phyloP scores from a whole-genome alignment of 2,888 invertebrate species.

The Eupithecia insigniata region DNA sequence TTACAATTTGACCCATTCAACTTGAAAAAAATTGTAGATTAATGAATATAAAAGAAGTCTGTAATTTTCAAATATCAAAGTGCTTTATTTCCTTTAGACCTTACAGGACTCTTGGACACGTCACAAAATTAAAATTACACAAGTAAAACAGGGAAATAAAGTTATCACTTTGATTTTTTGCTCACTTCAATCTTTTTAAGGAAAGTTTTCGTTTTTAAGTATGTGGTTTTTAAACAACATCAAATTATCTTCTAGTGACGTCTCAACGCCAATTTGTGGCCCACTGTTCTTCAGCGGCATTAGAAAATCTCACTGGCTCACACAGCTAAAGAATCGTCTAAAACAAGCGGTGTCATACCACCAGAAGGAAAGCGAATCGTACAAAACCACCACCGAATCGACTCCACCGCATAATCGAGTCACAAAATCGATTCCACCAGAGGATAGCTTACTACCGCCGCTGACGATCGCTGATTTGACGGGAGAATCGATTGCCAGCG shows the following conservation, averaged over 20 bases:
- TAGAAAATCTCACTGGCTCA: slow-evolving; percentile 67
- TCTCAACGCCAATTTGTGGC: slow-evolving; percentile 62
- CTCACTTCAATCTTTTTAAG: no score
- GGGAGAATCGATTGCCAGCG: slow-evolving; percentile 40
- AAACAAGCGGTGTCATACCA: slow-evolving; percentile 67
- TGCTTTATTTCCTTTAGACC: no score
- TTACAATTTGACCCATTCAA: no score
- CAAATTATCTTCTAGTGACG: background rate
- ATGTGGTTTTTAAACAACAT: background rate
- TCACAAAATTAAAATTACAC: no score
- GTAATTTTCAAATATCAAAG: no score
- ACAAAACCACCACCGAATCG: slow-evolving; percentile 43
- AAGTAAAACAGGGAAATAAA: no score
- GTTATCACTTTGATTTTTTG: no score
- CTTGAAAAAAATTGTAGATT: no score
- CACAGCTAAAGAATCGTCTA: slow-evolving; percentile 66
- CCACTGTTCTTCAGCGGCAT: slow-evolving; percentile 77
- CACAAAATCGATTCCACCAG: slow-evolving; percentile 37
- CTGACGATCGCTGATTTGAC: slow-evolving; percentile 55
- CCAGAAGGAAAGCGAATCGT: slow-evolving; percentile 52
- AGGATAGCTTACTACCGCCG: slow-evolving; percentile 55
- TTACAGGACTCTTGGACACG: no score
- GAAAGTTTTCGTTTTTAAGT: no score
- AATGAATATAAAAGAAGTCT: no score
- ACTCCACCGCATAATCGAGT: slow-evolving; percentile 27